Base-by-base conservation (phyloP, 2,888 invertebrate genomes). In the Euzophera pinguis region DNA sequence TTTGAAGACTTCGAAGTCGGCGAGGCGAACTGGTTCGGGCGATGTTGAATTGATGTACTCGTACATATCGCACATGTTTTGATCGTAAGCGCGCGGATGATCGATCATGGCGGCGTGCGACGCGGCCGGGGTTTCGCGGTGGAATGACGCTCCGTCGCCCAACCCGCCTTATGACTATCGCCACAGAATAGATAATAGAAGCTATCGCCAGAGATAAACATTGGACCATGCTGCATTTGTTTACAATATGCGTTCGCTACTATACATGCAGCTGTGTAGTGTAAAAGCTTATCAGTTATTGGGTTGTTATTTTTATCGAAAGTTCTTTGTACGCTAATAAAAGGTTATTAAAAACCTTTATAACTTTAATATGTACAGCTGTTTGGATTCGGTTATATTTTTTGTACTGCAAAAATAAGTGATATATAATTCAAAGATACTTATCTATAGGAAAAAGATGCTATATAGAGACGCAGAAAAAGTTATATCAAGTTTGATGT, bases 1-100 rank as follows among this genome's bases (percentile, higher is more conserved):
- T 69, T 80, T 84, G 80, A 90, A 87, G 52, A 88, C 88, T 71
- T 86, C 81, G 75, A 89, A 89, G 71, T 84, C 85, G 54, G 86
- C 89, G 64, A 90, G 89, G 58, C 85, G 84, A 65, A 82, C 81
- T 71, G 84, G 80, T 69, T 84, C 78, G 64, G 84, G 73, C 54
- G 84, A 75, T 53, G 78, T 64, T 55, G 81, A 75, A 62, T 78
- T 66, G 57, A 71, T 73, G 63, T 86, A n/a, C n/a, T n/a, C n/a
- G n/a, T n/a, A 85, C 49, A 81, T 58, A 39, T 89, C 88, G 80
- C 81, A 84, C 89, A 87, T 88, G 78, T 76, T 84, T 62, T 75
- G 78, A 35, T 88, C 87, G 81, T 78, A 84, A 55, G 84, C 81
- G 65, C 89, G 87, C 85, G 85, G 84, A 82, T 81, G 80, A 62